These are phyloP conservation scores for Grapholita molesta DNA, from an alignment of 1,140 invertebrate genomes.

Conservation along the genomic window DNA sequence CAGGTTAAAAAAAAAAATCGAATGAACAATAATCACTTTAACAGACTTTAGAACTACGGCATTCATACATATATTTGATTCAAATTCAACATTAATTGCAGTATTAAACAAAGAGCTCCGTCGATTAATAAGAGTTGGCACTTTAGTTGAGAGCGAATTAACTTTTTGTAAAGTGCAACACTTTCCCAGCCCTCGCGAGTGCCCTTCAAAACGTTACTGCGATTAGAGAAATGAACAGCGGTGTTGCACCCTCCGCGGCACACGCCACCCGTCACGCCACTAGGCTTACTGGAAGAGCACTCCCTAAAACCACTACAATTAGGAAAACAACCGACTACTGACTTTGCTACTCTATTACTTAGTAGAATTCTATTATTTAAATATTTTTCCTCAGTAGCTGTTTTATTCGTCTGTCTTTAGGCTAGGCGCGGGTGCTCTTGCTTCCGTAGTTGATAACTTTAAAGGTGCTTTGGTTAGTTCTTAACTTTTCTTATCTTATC, in stretches of 20 bases:
- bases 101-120: constrained; percentile 40
- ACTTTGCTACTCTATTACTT: no score
- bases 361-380: no score
- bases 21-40: neutral
- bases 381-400: no score
- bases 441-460: no score
- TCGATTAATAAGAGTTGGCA: constrained; percentile 45
- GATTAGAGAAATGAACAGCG: constrained; percentile 75
- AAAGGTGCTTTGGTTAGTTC: no score
- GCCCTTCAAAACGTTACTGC: constrained; percentile 64
- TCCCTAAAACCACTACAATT: no score
- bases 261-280: constrained; percentile 46
- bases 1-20: no score
- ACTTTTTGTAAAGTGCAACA: constrained; percentile 75
- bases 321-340: no score
- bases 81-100: neutral
- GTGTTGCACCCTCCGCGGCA: constrained; percentile 61
- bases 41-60: neutral
- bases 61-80: neutral
- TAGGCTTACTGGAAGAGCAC: constrained; percentile 26
- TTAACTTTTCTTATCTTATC: no score
- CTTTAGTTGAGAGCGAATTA: constrained; percentile 56
- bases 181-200: constrained; percentile 65
- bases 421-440: no score
- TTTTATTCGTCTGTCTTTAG: no score